Evolutionary conservation across 92 coral and sea anemone species (phyloP).

Genomic region (Anthopleura xanthogrammica): DNA sequence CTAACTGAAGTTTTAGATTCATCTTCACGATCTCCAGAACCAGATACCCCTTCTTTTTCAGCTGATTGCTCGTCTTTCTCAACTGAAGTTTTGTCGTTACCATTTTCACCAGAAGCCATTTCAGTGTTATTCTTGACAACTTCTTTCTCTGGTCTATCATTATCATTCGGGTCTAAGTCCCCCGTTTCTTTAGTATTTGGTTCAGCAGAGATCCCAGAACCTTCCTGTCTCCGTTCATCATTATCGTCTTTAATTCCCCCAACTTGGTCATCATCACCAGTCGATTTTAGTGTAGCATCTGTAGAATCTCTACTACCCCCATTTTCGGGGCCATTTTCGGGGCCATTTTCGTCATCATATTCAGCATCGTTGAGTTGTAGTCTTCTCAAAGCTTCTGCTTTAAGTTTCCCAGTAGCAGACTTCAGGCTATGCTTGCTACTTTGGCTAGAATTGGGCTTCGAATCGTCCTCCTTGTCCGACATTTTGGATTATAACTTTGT

Average conservation of each 20-base stretch:
- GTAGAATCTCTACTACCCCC: conserved; percentile 23
- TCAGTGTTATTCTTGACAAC: conserved; percentile 6
- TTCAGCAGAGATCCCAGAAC: conserved; percentile 16
- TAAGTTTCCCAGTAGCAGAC: conserved; percentile 73
- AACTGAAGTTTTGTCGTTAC: background rate
- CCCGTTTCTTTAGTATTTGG: background rate
- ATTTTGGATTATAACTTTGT: conserved; percentile 59
- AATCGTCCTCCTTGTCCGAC: conserved; percentile 71
- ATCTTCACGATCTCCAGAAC: background rate
- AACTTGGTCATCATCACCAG: background rate
- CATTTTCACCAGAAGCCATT: conserved; percentile 16
- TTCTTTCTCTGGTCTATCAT: background rate
- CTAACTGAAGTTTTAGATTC: background rate
- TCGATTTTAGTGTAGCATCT: conserved; percentile 11
- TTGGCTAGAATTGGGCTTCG: conserved; percentile 51
- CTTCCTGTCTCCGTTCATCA: conserved; percentile 18
- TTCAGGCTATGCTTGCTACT: conserved; percentile 52
- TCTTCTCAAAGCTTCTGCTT: conserved; percentile 92
- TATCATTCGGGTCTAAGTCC: conserved; percentile 4
- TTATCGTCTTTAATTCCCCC: background rate
- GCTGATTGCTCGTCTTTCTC: conserved; percentile 6
- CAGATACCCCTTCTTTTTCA: background rate
- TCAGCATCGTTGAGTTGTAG: conserved; percentile 72
- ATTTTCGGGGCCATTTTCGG: conserved; percentile 29
- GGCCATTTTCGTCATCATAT: conserved; percentile 46